Conservation (phyloP, 2,113 vertebrate species). For the Megaptera novaeangliae region DNA sequence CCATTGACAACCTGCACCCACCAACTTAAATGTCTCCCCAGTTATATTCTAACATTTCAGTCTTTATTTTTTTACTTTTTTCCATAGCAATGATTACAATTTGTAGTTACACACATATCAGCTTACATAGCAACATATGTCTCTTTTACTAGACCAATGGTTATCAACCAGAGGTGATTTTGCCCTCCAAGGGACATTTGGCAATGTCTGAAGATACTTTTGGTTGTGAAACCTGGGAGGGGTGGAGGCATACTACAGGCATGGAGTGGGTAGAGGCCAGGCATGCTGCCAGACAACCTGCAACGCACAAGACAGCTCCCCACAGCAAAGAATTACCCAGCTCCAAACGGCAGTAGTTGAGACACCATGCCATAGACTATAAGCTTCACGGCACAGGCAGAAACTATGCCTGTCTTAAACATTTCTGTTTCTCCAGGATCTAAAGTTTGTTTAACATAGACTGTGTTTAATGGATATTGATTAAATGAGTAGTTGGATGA, state of each 20-base stretch:
- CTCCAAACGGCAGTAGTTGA: background rate
- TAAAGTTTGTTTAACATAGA: background rate
- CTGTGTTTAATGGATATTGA: background rate
- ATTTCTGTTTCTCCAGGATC: background rate
- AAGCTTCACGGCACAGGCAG: background rate
- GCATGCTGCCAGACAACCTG: background rate
- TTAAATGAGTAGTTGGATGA: background rate
- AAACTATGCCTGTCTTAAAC: background rate
- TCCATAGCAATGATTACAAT: background rate
- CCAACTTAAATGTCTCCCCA: background rate
- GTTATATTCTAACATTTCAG: background rate
- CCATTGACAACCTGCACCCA: background rate
- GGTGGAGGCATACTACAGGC: too few species aligned
- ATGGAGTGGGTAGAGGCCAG: background rate
- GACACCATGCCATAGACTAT: rapidly evolving
- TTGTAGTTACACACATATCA: background rate
- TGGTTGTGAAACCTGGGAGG: background rate
- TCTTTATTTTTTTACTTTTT: background rate
- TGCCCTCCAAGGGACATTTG: background rate
- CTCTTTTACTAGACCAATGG: background rate
- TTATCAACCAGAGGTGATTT: background rate
- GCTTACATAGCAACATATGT: background rate
- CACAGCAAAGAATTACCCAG: background rate
- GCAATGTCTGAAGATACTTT: background rate
- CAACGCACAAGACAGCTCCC: rapidly evolving